Percentiles rank a stretch among this genome's conserved stretches.
Conservation (phyloP, 2,888 invertebrate genomes). For the Epirrhoe tristata region DNA sequence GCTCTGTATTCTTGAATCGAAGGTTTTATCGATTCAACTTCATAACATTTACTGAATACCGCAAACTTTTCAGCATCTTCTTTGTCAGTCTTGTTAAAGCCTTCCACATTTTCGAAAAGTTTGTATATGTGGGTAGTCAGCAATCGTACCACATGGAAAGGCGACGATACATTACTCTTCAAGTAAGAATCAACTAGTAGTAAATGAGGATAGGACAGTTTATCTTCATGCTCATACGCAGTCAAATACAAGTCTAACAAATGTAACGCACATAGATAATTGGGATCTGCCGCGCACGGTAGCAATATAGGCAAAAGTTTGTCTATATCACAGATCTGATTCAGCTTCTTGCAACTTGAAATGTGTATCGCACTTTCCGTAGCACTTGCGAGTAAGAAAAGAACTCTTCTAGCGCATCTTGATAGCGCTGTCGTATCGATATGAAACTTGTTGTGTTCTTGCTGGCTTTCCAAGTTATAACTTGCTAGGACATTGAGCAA, state of each 20-base stretch:
- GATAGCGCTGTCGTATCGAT: conserved; percentile 65
- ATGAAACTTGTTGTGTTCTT: conserved; percentile 61
- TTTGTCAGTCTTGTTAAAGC: conserved; percentile 71
- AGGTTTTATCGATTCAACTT: conserved; percentile 89
- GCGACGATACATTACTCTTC: conserved; percentile 88
- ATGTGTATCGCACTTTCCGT: conserved; percentile 87
- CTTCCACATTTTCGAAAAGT: conserved; percentile 85
- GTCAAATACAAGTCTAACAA: conserved; percentile 83
- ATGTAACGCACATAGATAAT: conserved; percentile 79
- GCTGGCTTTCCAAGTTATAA: conserved; percentile 65
- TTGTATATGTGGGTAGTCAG: conserved; percentile 91
- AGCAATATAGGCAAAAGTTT: conserved; percentile 72
- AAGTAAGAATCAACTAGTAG: conserved; percentile 81
- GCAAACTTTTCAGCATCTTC: conserved; percentile 78
- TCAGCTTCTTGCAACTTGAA: conserved; percentile 75
- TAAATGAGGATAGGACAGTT: conserved; percentile 72
- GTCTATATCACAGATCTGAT: conserved; percentile 75
- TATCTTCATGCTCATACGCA: conserved; percentile 77
- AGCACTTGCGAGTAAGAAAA: conserved; percentile 85
- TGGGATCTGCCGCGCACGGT: conserved; percentile 74
- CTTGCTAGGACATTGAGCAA: conserved; percentile 59
- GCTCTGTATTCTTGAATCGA: conserved; percentile 93
- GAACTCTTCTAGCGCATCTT: conserved; percentile 68
- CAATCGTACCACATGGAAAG: conserved; percentile 88
- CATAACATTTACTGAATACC: conserved; percentile 88